These are phyloP conservation scores for Protaetia brevitarsis DNA, from an alignment of 1,140 invertebrate genomes.

Conservation along the genomic window DNA sequence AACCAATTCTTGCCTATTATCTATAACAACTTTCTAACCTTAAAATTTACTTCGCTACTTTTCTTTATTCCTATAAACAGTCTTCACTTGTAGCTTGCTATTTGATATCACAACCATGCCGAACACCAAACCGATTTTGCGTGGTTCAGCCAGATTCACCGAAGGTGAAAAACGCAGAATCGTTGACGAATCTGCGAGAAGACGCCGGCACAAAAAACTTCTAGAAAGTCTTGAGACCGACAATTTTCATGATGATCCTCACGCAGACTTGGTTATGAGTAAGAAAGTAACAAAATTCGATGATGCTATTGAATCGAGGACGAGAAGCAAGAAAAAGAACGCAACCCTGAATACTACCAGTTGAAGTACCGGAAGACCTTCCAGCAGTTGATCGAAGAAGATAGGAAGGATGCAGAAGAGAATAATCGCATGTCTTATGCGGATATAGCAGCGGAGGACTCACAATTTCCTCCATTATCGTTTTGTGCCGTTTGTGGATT, in stretches of 20 bases:
- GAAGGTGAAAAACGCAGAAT: slow-evolving; percentile 76
- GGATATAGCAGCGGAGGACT: slow-evolving; percentile 71
- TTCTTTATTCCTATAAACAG: no score
- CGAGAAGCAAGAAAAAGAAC: slow-evolving; percentile 70
- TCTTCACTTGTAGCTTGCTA: no score
- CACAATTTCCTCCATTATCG: slow-evolving; percentile 74
- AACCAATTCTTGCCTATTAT: no score
- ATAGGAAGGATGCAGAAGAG: slow-evolving; percentile 67
- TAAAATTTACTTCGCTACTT: no score
- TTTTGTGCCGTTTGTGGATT: slow-evolving; percentile 97
- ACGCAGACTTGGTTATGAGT: slow-evolving; percentile 91
- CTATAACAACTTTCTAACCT: no score
- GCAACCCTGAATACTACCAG: slow-evolving; percentile 85
- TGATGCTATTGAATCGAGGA: slow-evolving; percentile 75
- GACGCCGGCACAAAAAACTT: slow-evolving; percentile 81
- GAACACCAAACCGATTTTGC: slow-evolving; percentile 58
- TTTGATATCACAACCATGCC: slow-evolving; percentile 23
- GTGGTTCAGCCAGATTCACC: slow-evolving; percentile 73
- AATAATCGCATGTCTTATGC: slow-evolving; percentile 74
- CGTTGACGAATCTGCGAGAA: slow-evolving; percentile 83
- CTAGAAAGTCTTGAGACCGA: slow-evolving; percentile 94
- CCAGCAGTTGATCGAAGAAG: slow-evolving; percentile 85
- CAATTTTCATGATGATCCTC: slow-evolving; percentile 97
- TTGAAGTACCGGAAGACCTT: slow-evolving; percentile 89
- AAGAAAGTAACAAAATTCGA: slow-evolving; percentile 97